These are phyloP conservation scores for Cancer borealis DNA, from an alignment of 2,888 invertebrate species.

Conservation along the genomic window DNA sequence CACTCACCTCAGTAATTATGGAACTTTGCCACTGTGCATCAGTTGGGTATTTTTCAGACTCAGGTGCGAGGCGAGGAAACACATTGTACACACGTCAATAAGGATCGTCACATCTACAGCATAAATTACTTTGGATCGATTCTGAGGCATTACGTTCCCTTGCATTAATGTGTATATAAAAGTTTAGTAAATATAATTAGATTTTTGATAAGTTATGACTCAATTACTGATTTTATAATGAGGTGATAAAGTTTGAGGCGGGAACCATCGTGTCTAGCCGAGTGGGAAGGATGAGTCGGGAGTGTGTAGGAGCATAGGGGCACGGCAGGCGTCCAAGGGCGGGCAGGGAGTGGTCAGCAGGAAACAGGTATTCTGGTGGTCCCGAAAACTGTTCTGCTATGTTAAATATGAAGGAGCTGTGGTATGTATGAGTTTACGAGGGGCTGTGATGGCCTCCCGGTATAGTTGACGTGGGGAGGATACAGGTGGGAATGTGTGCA, in stretches of 20 bases:
- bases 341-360: background rate
- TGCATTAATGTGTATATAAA: background rate
- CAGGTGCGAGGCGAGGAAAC: background rate
- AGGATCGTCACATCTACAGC: background rate
- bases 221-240: background rate
- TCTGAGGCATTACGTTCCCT: background rate
- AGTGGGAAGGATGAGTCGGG: background rate
- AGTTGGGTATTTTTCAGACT: background rate
- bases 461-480: background rate
- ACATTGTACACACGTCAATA: background rate
- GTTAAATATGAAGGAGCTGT: conserved; percentile 36
- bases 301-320: background rate
- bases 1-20: background rate
- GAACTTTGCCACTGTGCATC: background rate
- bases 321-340: background rate
- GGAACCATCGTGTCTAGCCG: background rate
- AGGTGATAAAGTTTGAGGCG: background rate
- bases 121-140: background rate
- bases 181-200: background rate
- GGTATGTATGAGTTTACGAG: conserved; percentile 44
- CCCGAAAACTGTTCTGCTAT: background rate
- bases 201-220: background rate
- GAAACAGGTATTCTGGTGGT: background rate
- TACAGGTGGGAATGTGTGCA: background rate
- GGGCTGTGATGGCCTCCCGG: background rate